phyloP scores from a whole-genome alignment of 1,140 invertebrate species.

The Drosophila nigromelanica region DNA sequence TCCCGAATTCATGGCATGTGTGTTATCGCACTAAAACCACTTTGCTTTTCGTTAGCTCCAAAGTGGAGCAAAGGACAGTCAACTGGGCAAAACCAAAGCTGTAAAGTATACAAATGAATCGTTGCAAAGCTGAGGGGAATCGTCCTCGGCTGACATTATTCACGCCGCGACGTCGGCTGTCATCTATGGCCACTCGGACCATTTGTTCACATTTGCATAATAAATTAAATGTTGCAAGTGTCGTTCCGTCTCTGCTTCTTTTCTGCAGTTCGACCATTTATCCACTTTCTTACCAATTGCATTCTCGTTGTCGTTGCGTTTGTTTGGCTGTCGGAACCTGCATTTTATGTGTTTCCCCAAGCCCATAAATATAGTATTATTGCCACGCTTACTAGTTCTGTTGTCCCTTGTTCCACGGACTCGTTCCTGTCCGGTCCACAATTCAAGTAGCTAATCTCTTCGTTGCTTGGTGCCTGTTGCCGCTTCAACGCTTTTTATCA shows the following conservation, averaged over 20 bases:
- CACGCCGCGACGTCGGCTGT: constrained; percentile 54
- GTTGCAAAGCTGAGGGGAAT: constrained; percentile 46
- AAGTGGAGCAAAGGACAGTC: constrained; percentile 26
- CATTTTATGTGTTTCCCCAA: constrained; percentile 69
- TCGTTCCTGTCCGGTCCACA: constrained; percentile 2
- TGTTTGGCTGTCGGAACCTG: constrained; percentile 42
- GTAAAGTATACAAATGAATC: constrained; percentile 34
- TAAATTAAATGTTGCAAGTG: constrained; percentile 81
- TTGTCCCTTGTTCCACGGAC: constrained; percentile 16
- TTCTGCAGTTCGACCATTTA: constrained; percentile 49
- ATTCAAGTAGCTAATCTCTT: constrained; percentile 10
- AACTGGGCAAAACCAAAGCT: constrained; percentile 36
- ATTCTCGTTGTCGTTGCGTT: constrained; percentile 19
- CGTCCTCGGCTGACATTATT: constrained; percentile 66
- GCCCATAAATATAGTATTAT: constrained; percentile 72
- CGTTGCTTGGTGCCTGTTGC: constrained; percentile 19
- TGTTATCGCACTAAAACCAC: constrained; percentile 26
- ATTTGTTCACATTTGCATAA: constrained; percentile 81
- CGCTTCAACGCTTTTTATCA: constrained; percentile 27
- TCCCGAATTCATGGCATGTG: constrained; percentile 37
- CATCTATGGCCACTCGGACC: constrained; percentile 73
- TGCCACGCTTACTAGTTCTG: constrained; percentile 42
- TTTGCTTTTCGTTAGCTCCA: constrained; percentile 18
- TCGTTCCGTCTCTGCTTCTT: constrained; percentile 60
- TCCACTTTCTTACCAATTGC: constrained; percentile 25